Conservation (phyloP, 2,888 invertebrate genomes). For the Lamellibrachia satsuma region DNA sequence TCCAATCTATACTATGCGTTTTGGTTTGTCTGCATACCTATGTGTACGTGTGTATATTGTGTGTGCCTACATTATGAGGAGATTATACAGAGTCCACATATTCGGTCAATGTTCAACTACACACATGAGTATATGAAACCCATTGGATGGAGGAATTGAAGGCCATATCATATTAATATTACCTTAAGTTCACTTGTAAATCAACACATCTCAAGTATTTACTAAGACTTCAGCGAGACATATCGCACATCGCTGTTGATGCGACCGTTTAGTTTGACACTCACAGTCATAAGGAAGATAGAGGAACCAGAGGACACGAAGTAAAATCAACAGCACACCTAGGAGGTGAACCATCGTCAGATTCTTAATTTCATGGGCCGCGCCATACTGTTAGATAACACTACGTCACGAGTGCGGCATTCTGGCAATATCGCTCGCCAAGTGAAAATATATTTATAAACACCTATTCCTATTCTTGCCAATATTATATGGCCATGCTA, state of each 20-base stretch:
- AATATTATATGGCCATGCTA: too few species aligned
- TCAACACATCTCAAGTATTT: background rate
- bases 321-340: too few species aligned
- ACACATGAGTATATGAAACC: background rate
- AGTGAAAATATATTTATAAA: too few species aligned
- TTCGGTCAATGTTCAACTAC: background rate
- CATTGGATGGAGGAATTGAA: background rate
- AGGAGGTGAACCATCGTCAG: too few species aligned
- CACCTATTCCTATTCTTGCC: too few species aligned
- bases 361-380: too few species aligned
- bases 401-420: too few species aligned
- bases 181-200: background rate
- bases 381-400: too few species aligned
- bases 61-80: background rate
- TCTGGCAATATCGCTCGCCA: too few species aligned
- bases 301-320: too few species aligned
- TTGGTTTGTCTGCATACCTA: too few species aligned
- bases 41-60: background rate
- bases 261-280: background rate
- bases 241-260: background rate
- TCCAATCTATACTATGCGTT: too few species aligned
- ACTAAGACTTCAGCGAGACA: background rate
- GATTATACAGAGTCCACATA: background rate
- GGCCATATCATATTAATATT: background rate
- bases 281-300: background rate